These are phyloP conservation scores for Nasonia giraulti DNA, from an alignment of 1,140 invertebrate genomes.

Conservation along the genomic window DNA sequence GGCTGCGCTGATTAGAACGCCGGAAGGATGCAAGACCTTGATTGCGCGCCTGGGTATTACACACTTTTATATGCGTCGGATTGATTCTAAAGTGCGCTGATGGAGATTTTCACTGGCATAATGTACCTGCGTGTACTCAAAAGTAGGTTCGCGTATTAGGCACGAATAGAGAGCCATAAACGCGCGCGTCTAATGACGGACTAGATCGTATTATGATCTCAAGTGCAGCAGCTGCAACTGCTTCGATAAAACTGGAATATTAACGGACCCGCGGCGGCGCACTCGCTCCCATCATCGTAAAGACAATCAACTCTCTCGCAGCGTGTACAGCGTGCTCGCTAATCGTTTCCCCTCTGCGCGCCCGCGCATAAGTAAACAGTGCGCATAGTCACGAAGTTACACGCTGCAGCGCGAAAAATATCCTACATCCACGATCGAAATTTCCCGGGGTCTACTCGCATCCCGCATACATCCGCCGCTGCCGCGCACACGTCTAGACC, in stretches of 20 bases:
- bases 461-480: too few species aligned
- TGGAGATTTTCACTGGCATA: too few species aligned
- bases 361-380: too few species aligned
- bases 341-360: neutral
- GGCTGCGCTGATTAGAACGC: neutral
- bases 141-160: too few species aligned
- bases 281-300: constrained; percentile 44
- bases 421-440: too few species aligned
- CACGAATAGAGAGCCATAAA: neutral
- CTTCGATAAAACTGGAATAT: neutral
- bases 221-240: too few species aligned
- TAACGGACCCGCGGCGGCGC: neutral
- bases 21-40: neutral
- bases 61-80: too few species aligned
- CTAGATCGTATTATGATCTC: neutral
- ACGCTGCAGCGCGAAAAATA: too few species aligned
- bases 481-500: too few species aligned
- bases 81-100: too few species aligned
- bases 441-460: neutral
- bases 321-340: neutral
- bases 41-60: neutral
- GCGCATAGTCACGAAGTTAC: too few species aligned
- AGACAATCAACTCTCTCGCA: constrained; percentile 51
- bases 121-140: too few species aligned
- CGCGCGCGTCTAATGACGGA: neutral